Conservation (phyloP, 2,113 vertebrate species). For the Eolophus roseicapilla region DNA sequence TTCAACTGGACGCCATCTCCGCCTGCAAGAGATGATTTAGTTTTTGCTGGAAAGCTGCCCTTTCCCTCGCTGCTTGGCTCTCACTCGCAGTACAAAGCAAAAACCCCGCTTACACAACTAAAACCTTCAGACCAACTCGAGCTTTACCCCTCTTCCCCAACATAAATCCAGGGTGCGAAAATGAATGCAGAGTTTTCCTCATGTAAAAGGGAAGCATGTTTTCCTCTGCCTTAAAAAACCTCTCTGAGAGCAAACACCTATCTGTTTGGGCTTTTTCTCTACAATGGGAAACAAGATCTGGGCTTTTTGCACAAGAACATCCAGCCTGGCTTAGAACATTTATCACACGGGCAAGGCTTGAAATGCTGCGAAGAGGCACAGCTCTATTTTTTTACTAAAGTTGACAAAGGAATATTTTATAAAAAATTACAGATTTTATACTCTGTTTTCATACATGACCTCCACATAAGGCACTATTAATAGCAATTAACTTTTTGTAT, state of each 20-base stretch:
- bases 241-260: not conserved
- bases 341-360: not conserved
- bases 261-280: not conserved
- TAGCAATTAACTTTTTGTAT: constrained; percentile 54
- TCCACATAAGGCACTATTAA: constrained; percentile 42
- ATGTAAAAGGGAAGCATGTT: fast-evolving
- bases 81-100: not conserved
- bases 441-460: constrained; percentile 20
- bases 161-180: not conserved
- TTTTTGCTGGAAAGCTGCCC: not conserved
- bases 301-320: not conserved
- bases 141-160: not conserved
- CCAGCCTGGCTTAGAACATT: not conserved
- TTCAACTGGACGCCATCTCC: not conserved
- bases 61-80: not conserved
- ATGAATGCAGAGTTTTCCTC: not conserved
- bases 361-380: not conserved
- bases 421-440: not conserved
- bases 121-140: not conserved
- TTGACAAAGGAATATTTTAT: not conserved
- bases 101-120: not conserved
- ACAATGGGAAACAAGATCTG: not conserved
- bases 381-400: not conserved
- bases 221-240: not conserved
- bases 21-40: not conserved